A percentile compares a stretch with the other conserved stretches of the same genome.
Evolutionary conservation across 1,140 invertebrate genomes (phyloP).

Genomic region (Lethrus apterus): DNA sequence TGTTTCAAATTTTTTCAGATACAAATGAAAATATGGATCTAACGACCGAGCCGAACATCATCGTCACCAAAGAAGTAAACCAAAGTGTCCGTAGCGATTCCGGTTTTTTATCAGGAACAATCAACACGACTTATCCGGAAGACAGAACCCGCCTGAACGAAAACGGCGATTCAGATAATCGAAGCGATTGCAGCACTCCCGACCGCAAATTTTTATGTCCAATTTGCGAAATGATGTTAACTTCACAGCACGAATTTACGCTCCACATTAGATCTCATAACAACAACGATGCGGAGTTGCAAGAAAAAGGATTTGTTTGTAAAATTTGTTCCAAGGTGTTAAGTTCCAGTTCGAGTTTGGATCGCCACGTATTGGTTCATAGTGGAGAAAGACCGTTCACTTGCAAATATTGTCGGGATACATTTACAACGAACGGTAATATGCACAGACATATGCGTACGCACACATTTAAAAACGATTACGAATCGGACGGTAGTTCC

Average conservation of each 20-base stretch:
- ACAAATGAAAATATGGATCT: conserved; percentile 31
- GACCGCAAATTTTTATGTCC: conserved; percentile 52
- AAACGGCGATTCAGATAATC: conserved; percentile 28
- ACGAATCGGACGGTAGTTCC: conserved; percentile 41
- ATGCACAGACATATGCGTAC: conserved; percentile 80
- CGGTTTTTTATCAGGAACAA: conserved; percentile 35
- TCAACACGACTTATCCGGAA: conserved; percentile 25
- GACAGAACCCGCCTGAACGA: conserved; percentile 18
- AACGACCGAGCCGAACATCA: conserved; percentile 20
- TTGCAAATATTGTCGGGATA: conserved; percentile 69
- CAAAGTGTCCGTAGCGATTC: conserved; percentile 35
- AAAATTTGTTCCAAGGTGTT: conserved; percentile 51
- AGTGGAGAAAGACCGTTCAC: conserved; percentile 69
- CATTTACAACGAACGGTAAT: conserved; percentile 83
- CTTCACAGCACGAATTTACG: conserved; percentile 58
- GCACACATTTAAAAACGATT: conserved; percentile 47
- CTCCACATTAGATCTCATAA: conserved; percentile 62
- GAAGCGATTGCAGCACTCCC: conserved; percentile 35
- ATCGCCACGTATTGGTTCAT: conserved; percentile 68
- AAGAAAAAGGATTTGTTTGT: conserved; percentile 47
- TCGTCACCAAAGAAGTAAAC: conserved; percentile 27
- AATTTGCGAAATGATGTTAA: conserved; percentile 53
- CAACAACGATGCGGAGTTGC: conserved; percentile 39
- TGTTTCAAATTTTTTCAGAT: conserved; percentile 26
- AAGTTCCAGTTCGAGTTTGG: conserved; percentile 69